These are phyloP conservation scores for Hyposoter didymator DNA, from an alignment of 2,888 invertebrate genomes.

Conservation along the genomic window DNA sequence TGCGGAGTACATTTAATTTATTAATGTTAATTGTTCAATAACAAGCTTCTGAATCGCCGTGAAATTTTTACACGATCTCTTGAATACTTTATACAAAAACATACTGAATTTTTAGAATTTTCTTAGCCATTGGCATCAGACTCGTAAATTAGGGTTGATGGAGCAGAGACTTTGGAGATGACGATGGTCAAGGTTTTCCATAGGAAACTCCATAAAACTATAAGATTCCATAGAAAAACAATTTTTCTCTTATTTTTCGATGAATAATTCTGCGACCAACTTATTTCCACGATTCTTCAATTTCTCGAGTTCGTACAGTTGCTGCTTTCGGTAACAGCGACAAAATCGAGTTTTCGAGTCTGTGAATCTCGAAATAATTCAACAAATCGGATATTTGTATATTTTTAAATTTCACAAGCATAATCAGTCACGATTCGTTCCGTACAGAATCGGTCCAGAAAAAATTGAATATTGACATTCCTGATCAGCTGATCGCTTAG, in stretches of 20 bases:
- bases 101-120: too few species aligned
- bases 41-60: too few species aligned
- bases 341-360: neutral
- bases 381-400: neutral
- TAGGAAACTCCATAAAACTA: neutral
- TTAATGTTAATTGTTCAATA: too few species aligned
- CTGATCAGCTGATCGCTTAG: neutral
- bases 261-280: neutral
- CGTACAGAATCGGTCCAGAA: neutral
- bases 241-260: neutral
- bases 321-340: neutral
- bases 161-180: neutral
- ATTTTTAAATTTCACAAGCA: neutral
- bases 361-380: neutral
- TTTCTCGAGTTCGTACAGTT: neutral
- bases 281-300: neutral
- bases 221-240: neutral
- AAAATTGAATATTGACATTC: neutral
- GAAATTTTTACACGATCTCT: too few species aligned
- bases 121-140: too few species aligned
- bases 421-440: neutral
- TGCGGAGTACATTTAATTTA: too few species aligned
- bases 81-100: too few species aligned
- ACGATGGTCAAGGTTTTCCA: neutral
- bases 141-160: neutral